A percentile compares a stretch with the other conserved stretches of the same genome.
These are phyloP conservation scores for Unio delphinus DNA, from an alignment of 2,888 invertebrate species.

Conservation along the genomic window DNA sequence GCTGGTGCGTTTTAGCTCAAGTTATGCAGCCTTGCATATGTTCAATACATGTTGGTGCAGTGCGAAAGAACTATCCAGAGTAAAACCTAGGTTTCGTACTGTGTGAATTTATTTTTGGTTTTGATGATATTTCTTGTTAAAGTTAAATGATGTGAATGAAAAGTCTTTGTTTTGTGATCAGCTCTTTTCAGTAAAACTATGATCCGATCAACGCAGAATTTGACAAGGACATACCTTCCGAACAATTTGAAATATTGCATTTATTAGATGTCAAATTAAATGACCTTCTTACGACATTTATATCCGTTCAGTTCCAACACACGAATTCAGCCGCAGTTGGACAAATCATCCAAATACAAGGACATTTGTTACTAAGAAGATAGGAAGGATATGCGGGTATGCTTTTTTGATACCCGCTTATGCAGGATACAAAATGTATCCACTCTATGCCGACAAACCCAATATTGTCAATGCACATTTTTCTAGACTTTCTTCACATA, in stretches of 20 bases:
- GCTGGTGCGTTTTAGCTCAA: too few relatives aligned
- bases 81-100: too few relatives aligned
- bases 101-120: too few relatives aligned
- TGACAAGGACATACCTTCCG: slow-evolving; percentile 20
- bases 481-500: slow-evolving; percentile 31
- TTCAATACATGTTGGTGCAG: too few relatives aligned
- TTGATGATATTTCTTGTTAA: too few relatives aligned
- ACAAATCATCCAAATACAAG: slow-evolving; percentile 28
- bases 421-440: slow-evolving; percentile 44
- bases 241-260: slow-evolving; percentile 37
- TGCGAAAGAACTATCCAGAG: too few relatives aligned
- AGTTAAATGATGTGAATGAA: too few relatives aligned
- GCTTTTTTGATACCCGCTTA: slow-evolving; percentile 40
- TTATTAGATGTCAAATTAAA: slow-evolving; percentile 31
- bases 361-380: slow-evolving; percentile 36
- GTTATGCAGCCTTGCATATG: too few relatives aligned
- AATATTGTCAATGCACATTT: slow-evolving; percentile 41
- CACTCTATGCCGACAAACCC: slow-evolving; percentile 41
- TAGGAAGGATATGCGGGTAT: slow-evolving; percentile 43
- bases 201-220: slow-evolving; percentile 43
- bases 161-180: slow-evolving; percentile 10
- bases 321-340: slow-evolving; percentile 44
- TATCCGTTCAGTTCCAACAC: slow-evolving; percentile 41
- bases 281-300: slow-evolving; percentile 46
- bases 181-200: slow-evolving; percentile 48